phyloP scores from a whole-genome alignment of 1,140 invertebrate genomes.

The Frieseomelitta varia region DNA sequence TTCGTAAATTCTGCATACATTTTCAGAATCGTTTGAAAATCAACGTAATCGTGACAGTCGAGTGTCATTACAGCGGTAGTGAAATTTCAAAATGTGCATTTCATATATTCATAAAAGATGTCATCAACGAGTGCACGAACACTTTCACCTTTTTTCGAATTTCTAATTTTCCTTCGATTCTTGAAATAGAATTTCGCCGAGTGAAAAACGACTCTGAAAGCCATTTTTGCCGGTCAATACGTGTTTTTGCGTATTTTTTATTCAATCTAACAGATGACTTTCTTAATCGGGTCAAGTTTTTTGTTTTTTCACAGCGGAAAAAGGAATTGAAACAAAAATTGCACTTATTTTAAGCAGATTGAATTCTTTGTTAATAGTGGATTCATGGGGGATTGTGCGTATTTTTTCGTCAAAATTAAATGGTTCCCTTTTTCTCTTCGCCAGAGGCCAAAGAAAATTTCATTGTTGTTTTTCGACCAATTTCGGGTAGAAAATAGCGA shows the following conservation, averaged over 20 bases:
- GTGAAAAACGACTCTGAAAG: not conserved
- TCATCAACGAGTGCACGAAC: no score
- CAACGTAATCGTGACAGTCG: no score
- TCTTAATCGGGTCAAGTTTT: not conserved
- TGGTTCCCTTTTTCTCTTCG: not conserved
- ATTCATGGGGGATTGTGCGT: not conserved
- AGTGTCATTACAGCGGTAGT: no score
- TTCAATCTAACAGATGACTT: not conserved
- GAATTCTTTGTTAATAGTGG: constrained; percentile 17
- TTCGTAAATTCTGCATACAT: no score
- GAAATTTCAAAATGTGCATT: no score
- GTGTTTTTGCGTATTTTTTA: not conserved
- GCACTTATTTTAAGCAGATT: constrained; percentile 5
- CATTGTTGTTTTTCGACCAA: not conserved
- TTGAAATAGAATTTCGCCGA: not conserved
- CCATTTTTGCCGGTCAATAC: not conserved
- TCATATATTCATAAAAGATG: no score
- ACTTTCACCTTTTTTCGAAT: not conserved
- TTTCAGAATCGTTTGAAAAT: no score
- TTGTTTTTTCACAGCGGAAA: not conserved
- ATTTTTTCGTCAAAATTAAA: not conserved
- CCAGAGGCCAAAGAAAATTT: not conserved
- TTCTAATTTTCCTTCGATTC: not conserved
- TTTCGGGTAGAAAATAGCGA: not conserved
- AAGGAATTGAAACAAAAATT: not conserved